Evolutionary conservation across 2,113 vertebrate genomes (phyloP).

Genomic region (Zapus hudsonius): DNA sequence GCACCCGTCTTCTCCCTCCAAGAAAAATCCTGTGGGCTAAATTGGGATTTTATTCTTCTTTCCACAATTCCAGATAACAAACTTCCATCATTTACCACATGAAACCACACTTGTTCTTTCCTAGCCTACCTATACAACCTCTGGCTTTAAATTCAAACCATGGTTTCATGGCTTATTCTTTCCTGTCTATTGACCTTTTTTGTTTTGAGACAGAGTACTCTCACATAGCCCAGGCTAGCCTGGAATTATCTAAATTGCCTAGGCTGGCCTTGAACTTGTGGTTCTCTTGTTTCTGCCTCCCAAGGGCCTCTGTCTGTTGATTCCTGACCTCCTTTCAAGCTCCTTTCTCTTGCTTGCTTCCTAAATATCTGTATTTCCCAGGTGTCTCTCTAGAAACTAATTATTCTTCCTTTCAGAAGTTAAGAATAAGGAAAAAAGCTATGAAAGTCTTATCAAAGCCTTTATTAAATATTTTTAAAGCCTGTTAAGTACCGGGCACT

Average conservation of each 20-base stretch:
- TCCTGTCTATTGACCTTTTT: not conserved
- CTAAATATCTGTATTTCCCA: not conserved
- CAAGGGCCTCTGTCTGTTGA: not conserved
- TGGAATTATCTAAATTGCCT: not conserved
- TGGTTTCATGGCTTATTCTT: not conserved
- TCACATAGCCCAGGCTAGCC: not conserved
- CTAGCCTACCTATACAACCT: not conserved
- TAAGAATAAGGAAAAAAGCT: not conserved
- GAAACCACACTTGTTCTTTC: not conserved
- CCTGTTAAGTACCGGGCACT: not conserved
- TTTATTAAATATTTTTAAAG: not conserved
- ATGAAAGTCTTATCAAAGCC: not conserved
- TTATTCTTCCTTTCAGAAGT: not conserved
- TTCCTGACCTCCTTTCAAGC: not conserved
- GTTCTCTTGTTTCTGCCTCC: not conserved
- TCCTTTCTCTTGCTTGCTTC: not conserved
- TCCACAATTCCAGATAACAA: not conserved
- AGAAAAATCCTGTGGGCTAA: not conserved
- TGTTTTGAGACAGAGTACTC: not conserved
- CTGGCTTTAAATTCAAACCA: not conserved
- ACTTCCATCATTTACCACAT: not conserved
- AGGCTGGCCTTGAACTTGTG: not conserved
- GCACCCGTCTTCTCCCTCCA: not conserved
- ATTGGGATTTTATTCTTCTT: conserved; percentile 30
- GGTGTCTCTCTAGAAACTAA: not conserved